Conservation (phyloP, 2,797 vertebrate species). For the Falco novaeseelandiae region DNA sequence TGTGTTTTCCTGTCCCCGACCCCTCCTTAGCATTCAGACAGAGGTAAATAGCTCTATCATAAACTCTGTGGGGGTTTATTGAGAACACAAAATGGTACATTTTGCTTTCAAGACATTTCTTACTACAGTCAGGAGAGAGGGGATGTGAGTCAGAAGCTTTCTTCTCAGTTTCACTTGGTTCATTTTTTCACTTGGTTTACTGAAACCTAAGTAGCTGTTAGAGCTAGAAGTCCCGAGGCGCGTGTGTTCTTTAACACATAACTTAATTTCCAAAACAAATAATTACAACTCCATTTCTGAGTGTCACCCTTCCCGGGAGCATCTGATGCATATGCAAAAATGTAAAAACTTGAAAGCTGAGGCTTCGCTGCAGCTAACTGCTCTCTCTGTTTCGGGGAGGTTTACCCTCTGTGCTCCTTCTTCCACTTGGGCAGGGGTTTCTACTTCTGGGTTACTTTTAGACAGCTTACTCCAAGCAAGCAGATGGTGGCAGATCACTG, state of each 20-base stretch:
- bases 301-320: slow-evolving; percentile 39
- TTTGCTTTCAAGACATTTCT: slow-evolving; percentile 50
- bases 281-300: slow-evolving; percentile 30
- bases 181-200: slow-evolving; percentile 45
- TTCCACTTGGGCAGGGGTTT: background rate
- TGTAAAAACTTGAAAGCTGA: background rate
- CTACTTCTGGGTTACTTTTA: background rate
- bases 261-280: slow-evolving; percentile 72
- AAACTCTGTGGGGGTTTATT: background rate
- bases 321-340: slow-evolving; percentile 21
- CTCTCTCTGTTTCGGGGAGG: background rate
- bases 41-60: slow-evolving; percentile 10
- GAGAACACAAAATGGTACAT: slow-evolving; percentile 3
- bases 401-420: background rate
- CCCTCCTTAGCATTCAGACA: background rate
- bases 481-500: background rate
- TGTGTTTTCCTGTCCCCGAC: background rate
- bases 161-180: slow-evolving; percentile 23
- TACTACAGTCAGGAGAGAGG: slow-evolving; percentile 14
- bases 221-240: slow-evolving; percentile 36
- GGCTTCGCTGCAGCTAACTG: background rate
- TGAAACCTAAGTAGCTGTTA: slow-evolving; percentile 68
- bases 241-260: slow-evolving; percentile 31
- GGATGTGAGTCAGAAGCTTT: slow-evolving; percentile 48
- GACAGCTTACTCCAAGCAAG: background rate